phyloP scores from a whole-genome alignment of 2,113 vertebrate genomes.

The Poicephalus gulielmi region DNA sequence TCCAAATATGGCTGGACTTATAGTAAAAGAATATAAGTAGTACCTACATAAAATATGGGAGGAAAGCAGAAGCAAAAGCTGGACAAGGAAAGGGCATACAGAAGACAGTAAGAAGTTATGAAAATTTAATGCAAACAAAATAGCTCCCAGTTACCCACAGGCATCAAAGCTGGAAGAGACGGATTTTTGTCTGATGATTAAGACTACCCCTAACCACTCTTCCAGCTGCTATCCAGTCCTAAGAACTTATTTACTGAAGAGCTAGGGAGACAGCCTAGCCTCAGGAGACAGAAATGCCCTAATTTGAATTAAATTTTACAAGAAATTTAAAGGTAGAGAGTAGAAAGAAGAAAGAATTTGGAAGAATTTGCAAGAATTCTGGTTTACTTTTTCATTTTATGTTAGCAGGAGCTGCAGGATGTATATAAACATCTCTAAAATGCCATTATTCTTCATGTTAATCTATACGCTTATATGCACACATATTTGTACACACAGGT shows the following conservation, averaged over 20 bases:
- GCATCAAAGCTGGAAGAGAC: background rate
- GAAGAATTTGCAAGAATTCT: background rate
- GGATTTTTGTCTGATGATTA: constrained; percentile 6
- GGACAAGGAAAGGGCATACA: background rate
- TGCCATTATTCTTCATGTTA: background rate
- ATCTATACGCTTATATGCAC: background rate
- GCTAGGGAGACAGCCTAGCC: background rate
- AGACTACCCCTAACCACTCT: background rate
- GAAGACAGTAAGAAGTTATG: background rate
- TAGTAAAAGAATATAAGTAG: background rate
- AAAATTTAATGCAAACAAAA: constrained; percentile 27
- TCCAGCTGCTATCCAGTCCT: background rate
- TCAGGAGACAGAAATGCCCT: background rate
- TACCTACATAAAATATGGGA: background rate
- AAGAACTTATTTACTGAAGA: constrained; percentile 10
- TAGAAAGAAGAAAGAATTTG: background rate
- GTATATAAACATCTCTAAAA: background rate
- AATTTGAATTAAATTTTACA: background rate
- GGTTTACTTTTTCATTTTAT: background rate
- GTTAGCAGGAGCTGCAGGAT: background rate
- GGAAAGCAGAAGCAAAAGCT: background rate
- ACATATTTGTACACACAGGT: background rate
- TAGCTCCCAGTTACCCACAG: background rate
- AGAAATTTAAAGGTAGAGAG: background rate
- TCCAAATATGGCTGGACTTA: background rate